phyloP scores from a whole-genome alignment of 2,888 invertebrate genomes.

The Plagodis dolabraria region DNA sequence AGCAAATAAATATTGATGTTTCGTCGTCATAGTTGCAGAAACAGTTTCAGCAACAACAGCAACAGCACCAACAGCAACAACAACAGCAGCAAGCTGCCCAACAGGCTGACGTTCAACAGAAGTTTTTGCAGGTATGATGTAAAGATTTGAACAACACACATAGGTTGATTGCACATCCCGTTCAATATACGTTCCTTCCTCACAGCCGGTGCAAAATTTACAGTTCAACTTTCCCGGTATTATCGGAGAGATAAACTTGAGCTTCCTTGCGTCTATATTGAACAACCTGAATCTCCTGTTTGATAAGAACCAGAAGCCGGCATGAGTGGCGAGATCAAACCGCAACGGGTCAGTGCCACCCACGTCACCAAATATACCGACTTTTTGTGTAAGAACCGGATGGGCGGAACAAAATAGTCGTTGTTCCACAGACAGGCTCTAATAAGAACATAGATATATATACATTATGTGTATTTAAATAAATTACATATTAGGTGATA shows the following conservation, averaged over 20 bases:
- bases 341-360: constrained; percentile 62
- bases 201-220: constrained; percentile 63
- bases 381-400: neutral
- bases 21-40: constrained; percentile 61
- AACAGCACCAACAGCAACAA: constrained; percentile 67
- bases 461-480: no score
- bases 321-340: constrained; percentile 72
- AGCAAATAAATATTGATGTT: no score
- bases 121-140: constrained; percentile 69
- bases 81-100: constrained; percentile 66
- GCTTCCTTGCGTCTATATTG: constrained; percentile 71
- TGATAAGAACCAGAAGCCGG: constrained; percentile 72
- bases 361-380: constrained; percentile 3
- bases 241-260: constrained; percentile 74
- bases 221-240: constrained; percentile 78
- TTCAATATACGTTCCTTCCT: constrained; percentile 3
- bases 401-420: no score
- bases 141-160: neutral
- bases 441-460: no score
- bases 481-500: no score
- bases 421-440: no score
- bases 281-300: constrained; percentile 73
- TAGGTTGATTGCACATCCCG: neutral
- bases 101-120: constrained; percentile 70
- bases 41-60: constrained; percentile 49